Evolutionary conservation across 2,888 invertebrate species (phyloP), one percentile per base, ranked within the genome.

Genomic region (Spilosoma lubricipeda): DNA sequence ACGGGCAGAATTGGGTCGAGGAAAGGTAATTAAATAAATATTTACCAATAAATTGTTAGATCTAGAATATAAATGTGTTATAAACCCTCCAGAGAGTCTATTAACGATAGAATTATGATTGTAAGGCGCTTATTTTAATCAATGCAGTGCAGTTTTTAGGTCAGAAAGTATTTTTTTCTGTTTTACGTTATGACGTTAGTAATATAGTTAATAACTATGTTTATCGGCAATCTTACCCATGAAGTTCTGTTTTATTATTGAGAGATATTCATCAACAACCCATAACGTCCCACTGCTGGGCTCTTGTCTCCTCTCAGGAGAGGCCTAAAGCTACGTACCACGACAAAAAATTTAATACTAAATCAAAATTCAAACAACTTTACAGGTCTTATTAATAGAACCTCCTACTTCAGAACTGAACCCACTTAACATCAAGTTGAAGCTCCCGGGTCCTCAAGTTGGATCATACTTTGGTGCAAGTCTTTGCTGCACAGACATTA

Each of bases 401-500:
- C 92, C 94, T 63, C 87, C 90, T 0, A 74, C 72, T 2, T 79
- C 79, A 33, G 93, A 93, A 68, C 72, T 74, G 0, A 87, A 87
- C 3, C 83, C 91, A 1, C 71, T 94, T 2, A 87, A 84, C 2
- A 86, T 95, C 8, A 87, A 82, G 67, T 89, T 89, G 0, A 93
- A 91, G 76, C 80, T 96, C 1, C 81, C 83, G 36, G 97, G 97
- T 0, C 90, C 92, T 0, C 96, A 97, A 80, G 85, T 97, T 33
- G 97, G 97, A 0, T 96, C 97, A 8, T 97, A 97, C 86, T 97
- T 97, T 81, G 97, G 97, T 1, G 94, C 96, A 0, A 93, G 95
- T 52, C 87, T 97, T 0, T 94, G 96, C 74, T 95, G 96, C 13
- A 91, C 95, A 3, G 97, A 97, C 83, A 85, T 97, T 1, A 96